Percentiles rank a stretch among this genome's conserved stretches.
These are phyloP conservation scores for Tridacna crocea DNA, from an alignment of 2,888 invertebrate genomes.

Conservation along the genomic window DNA sequence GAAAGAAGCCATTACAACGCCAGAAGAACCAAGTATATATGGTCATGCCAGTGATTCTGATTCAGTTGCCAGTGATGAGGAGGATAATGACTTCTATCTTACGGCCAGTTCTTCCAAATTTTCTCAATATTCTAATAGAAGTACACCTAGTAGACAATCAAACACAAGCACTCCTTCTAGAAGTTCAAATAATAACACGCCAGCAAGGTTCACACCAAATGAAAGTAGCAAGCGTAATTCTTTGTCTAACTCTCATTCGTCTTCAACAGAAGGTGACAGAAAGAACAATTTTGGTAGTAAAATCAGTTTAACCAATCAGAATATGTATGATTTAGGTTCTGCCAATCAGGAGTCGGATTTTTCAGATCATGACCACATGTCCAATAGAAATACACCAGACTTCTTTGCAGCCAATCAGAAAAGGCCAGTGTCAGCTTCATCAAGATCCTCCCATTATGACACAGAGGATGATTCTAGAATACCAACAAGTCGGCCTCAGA, in stretches of 20 bases:
- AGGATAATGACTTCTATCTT: constrained; percentile 22
- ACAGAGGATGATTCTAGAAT: constrained; percentile 4
- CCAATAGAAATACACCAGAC: constrained; percentile 48
- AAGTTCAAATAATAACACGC: constrained; percentile 35
- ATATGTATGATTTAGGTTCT: constrained; percentile 3
- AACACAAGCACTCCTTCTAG: constrained; percentile 32
- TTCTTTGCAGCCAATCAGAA: constrained; percentile 54
- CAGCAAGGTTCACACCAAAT: constrained; percentile 21
- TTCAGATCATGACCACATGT: constrained; percentile 21
- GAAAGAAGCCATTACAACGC: neutral
- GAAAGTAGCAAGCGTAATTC: neutral
- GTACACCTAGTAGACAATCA: constrained; percentile 23
- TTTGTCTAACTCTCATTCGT: neutral
- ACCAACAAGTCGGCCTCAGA: constrained; percentile 15
- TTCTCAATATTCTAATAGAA: constrained; percentile 13
- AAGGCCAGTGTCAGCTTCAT: constrained; percentile 45
- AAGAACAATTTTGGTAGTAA: constrained; percentile 12
- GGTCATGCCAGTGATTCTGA: constrained; percentile 36
- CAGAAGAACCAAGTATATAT: constrained; percentile 55
- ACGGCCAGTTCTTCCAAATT: constrained; percentile 22
- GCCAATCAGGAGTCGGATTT: constrained; percentile 36
- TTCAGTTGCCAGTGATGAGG: constrained; percentile 13
- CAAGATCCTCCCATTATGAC: constrained; percentile 27
- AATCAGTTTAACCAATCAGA: constrained; percentile 18
- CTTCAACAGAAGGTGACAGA: constrained; percentile 1